phyloP scores from a whole-genome alignment of 1,140 invertebrate genomes.

The Dendroctonus ponderosae region DNA sequence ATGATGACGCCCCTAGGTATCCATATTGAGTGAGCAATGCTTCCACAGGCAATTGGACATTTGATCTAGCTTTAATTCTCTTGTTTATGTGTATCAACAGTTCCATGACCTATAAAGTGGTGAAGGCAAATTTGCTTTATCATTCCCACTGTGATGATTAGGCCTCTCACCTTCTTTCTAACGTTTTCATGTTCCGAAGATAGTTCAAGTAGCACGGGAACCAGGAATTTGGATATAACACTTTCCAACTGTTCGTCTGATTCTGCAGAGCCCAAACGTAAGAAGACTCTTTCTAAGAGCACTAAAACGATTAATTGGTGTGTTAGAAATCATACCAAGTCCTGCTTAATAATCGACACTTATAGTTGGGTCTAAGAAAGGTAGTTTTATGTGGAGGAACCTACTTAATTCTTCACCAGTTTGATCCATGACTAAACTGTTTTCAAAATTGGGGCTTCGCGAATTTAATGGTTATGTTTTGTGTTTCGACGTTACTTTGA shows the following conservation, averaged over 20 bases:
- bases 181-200: conserved; percentile 83
- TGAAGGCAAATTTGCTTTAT: not conserved
- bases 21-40: conserved; percentile 78
- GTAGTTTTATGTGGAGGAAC: conserved; percentile 38
- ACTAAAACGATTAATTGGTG: conserved; percentile 54
- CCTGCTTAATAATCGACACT: not conserved
- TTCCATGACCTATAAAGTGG: conserved; percentile 77
- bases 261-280: conserved; percentile 83
- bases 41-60: conserved; percentile 85
- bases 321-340: not conserved
- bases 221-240: conserved; percentile 79
- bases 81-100: conserved; percentile 91
- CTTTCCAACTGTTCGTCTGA: conserved; percentile 84
- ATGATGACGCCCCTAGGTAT: conserved; percentile 73
- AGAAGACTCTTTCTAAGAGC: conserved; percentile 83
- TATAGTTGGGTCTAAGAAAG: not conserved
- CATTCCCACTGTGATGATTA: not conserved
- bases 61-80: conserved; percentile 77
- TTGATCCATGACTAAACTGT: conserved; percentile 50
- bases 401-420: conserved; percentile 57
- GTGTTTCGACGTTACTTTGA: too few species aligned
- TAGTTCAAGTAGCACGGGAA: conserved; percentile 86
- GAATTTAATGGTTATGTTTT: too few species aligned
- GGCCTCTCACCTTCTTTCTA: conserved; percentile 66
- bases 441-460: not conserved